These are phyloP conservation scores for Anthophora plumipes DNA, from an alignment of 2,888 invertebrate species.

Conservation along the genomic window DNA sequence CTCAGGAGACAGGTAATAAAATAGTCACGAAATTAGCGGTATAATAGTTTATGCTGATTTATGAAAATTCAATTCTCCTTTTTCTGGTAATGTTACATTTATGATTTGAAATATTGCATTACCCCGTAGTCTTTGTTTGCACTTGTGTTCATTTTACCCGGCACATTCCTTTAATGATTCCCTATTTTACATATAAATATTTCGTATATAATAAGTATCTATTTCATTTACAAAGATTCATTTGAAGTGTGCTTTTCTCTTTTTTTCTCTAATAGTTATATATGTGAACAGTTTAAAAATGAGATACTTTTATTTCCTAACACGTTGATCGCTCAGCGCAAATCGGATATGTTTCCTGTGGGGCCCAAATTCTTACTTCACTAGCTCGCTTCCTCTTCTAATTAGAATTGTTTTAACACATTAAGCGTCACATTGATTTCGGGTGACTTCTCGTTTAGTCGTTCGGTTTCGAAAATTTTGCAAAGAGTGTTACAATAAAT, in stretches of 20 bases:
- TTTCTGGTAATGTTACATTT: background rate
- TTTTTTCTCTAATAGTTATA: background rate
- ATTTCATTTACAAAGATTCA: background rate
- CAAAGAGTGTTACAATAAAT: too few species aligned
- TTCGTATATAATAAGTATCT: background rate
- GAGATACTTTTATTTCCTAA: background rate
- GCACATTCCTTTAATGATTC: background rate
- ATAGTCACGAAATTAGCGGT: conserved; percentile 20
- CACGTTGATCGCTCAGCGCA: too few species aligned
- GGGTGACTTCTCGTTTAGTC: too few species aligned
- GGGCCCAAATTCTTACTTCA: too few species aligned
- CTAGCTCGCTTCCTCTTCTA: too few species aligned
- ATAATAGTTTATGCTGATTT: conserved; percentile 21
- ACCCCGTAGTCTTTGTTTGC: background rate
- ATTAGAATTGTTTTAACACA: too few species aligned
- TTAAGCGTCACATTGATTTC: too few species aligned
- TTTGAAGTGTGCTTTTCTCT: background rate
- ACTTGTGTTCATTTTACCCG: background rate
- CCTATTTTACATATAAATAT: background rate
- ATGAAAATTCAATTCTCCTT: background rate
- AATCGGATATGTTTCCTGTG: too few species aligned
- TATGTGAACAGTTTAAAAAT: background rate
- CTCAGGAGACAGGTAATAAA: conserved; percentile 83
- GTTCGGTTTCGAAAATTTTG: too few species aligned
- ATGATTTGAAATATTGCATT: background rate